phyloP scores from a whole-genome alignment of 2,113 vertebrate genomes.

The Arothron firmamentum region DNA sequence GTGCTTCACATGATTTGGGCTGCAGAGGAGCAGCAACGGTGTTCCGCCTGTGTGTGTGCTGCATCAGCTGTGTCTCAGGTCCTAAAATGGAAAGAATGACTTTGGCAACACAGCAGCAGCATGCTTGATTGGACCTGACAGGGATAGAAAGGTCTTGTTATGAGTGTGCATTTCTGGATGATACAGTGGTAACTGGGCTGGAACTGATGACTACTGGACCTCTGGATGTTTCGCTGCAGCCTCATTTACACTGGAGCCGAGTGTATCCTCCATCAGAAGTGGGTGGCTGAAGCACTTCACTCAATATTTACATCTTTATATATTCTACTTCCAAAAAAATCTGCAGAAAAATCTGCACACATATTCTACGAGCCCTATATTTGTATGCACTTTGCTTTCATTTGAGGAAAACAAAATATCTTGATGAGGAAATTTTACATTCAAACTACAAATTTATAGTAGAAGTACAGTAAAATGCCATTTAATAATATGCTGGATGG shows the following conservation, averaged over 20 bases:
- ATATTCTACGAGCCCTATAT: too few relatives aligned
- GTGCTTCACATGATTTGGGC: background rate
- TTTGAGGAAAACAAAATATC: too few relatives aligned
- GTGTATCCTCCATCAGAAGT: conserved; percentile 10
- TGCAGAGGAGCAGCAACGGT: background rate
- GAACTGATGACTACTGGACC: conserved; percentile 19
- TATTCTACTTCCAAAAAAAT: too few relatives aligned
- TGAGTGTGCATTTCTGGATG: conserved; percentile 8
- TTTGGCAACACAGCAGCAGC: conserved; percentile 6
- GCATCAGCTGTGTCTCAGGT: background rate
- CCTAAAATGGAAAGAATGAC: conserved; percentile 1
- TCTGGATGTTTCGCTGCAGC: background rate
- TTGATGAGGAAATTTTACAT: too few relatives aligned
- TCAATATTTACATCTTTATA: too few relatives aligned
- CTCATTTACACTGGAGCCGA: background rate
- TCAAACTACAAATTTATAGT: too few relatives aligned
- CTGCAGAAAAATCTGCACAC: too few relatives aligned
- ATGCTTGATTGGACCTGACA: conserved; percentile 18
- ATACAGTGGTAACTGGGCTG: conserved; percentile 18
- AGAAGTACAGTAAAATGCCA: conserved; percentile 11
- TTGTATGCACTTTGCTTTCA: too few relatives aligned
- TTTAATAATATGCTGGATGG: background rate
- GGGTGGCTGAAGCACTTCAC: background rate
- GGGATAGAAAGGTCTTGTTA: conserved; percentile 14
- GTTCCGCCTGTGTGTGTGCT: background rate